Evolutionary conservation across 2,797 vertebrate genomes (phyloP), one percentile per base, ranked within the genome.

Genomic region (Pangasius macronema): DNA sequence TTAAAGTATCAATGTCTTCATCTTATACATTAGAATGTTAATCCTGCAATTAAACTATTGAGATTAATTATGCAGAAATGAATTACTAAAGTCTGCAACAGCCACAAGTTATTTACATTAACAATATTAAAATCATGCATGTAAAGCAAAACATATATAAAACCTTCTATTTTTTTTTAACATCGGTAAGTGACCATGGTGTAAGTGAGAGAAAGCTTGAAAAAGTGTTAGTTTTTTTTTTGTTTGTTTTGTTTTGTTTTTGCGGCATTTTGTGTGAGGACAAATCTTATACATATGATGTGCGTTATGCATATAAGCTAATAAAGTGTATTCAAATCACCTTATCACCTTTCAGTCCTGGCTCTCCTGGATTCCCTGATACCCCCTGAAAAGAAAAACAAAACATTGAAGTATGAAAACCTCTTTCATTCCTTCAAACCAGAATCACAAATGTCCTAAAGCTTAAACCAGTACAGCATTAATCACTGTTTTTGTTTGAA

Each of bases 261-360:
- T 55, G 30, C 1, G 1, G 36, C 9, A 24, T 39, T 80, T 36
- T 57, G 10, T 59, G 33, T 36, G 16, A 79, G 20, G 10, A 61
- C 55, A 42, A 46, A 83, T 67, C 16, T 53, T 46, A 61, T 68
- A 22, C 7, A 65, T 42, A 51, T 46, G 18, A 22, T 13, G 51
- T 30, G 49, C 9, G 72, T 30, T 49, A 87, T 39, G 57, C 82
- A 76, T 85, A 86, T 94, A 94, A 93, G 95, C 94, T 96, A 95
- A 97, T 96, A 97, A 98, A 96, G 95, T 95, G 95, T 96, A 94
- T 97, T 97, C 97, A 97, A 97, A 94, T 96, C 95, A 96, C 95
- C 95, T 96, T 97, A 99, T 99, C 98, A 99, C 98, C 98, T 99
- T 99, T 98, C 97, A 98, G 96, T 98, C 98, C 98, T 94, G 97